Conservation (phyloP, 2,888 invertebrate genomes). For the Aporophyla lueneburgensis region DNA sequence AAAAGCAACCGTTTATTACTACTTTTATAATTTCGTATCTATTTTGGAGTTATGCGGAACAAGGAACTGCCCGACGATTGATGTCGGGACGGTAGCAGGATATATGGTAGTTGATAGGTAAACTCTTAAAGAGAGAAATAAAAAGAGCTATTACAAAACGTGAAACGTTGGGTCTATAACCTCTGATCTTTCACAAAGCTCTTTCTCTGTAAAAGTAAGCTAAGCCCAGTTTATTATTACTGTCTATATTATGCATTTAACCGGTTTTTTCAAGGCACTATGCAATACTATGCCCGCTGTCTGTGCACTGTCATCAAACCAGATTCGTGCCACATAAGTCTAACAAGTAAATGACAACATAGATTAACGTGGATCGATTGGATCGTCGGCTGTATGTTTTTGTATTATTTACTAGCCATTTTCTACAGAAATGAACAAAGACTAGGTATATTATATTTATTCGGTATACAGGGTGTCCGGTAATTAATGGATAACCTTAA, state of each 20-base stretch:
- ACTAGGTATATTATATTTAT: background rate
- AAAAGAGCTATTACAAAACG: background rate
- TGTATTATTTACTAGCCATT: background rate
- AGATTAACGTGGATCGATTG: background rate
- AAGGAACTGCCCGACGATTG: no score
- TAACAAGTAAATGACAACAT: background rate
- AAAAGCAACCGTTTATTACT: background rate
- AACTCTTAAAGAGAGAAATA: no score
- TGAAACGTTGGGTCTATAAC: background rate
- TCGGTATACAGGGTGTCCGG: no score
- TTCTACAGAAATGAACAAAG: background rate
- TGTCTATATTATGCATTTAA: constrained; percentile 13
- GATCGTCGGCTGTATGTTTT: background rate
- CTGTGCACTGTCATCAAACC: constrained; percentile 13
- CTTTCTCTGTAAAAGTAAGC: background rate
- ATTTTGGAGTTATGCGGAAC: no score
- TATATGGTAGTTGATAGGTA: no score
- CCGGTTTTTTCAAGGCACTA: constrained; percentile 16
- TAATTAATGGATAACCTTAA: no score
- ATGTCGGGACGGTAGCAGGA: no score
- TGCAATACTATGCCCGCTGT: background rate
- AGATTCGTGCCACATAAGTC: constrained; percentile 14
- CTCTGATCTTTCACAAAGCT: no score
- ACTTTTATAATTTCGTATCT: background rate
- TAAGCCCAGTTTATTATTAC: background rate